phyloP scores from a whole-genome alignment of 2,797 vertebrate genomes.

The Yasuhikotakia modesta region DNA sequence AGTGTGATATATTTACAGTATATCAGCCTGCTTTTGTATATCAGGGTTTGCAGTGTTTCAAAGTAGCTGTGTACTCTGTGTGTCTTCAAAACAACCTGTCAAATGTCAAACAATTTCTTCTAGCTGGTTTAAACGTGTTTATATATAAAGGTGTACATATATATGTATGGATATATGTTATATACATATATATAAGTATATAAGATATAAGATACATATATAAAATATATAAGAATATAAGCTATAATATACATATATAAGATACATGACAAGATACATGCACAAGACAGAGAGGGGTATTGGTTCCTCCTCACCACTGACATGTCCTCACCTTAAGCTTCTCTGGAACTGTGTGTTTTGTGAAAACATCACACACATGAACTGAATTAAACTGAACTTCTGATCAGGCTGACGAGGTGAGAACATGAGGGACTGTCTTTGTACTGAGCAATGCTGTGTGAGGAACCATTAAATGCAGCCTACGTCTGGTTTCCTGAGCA shows the following conservation, averaged over 20 bases:
- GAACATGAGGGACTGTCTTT: slow-evolving; percentile 35
- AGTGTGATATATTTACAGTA: slow-evolving; percentile 29
- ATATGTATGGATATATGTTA: too few relatives aligned
- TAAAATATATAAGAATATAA: too few relatives aligned
- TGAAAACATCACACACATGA: not conserved
- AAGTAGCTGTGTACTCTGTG: not conserved
- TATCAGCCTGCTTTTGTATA: slow-evolving; percentile 7
- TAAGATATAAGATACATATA: too few relatives aligned
- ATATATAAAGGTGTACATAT: not conserved
- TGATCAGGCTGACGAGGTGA: slow-evolving; percentile 54
- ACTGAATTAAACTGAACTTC: slow-evolving; percentile 5
- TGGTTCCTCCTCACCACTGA: too few relatives aligned
- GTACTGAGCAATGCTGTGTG: slow-evolving; percentile 63
- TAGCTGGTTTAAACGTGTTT: too few relatives aligned
- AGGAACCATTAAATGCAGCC: slow-evolving; percentile 65
- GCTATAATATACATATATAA: too few relatives aligned
- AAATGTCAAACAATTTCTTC: too few relatives aligned
- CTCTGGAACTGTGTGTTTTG: not conserved
- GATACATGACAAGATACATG: too few relatives aligned
- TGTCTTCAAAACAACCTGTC: not conserved
- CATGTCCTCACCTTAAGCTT: too few relatives aligned
- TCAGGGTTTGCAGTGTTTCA: too few relatives aligned
- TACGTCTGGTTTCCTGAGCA: slow-evolving; percentile 58
- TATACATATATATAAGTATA: too few relatives aligned
- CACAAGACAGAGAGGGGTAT: too few relatives aligned